Base-by-base conservation (phyloP, 2,797 vertebrate genomes). In the Hydrophis major region DNA sequence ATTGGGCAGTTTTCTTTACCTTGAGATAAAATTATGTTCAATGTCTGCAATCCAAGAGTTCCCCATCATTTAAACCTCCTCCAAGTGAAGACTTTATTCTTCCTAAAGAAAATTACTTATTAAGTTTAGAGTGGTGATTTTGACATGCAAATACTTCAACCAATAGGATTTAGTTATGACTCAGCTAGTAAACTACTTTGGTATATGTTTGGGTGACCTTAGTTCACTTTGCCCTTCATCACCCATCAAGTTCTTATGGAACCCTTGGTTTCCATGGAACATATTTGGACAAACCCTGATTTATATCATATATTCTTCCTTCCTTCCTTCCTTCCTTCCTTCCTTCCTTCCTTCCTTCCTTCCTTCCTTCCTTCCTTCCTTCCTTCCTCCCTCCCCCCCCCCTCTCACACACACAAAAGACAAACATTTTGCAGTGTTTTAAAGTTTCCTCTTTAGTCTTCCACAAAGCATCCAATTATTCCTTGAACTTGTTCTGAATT, bases 1-100 rank as follows among this genome's bases (percentile, higher is more conserved):
- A 93, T 95, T 61, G 53, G 55, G 92, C 94, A 95, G 88, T 32
- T 90, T 93, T 97, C 69, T 28, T 91, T 92, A 37, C 22, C 88
- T 32, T 55, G 78, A 69, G 88, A 86, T 94, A 93, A 95, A 78
- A 89, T 61, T 83, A 22, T 20, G 32, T 78, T 60, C 37, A 25
- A 56, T 78, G 56, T 59, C 87, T 50, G 28, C 6, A 22, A 27
- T 56, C 2, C 27, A 91, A 32, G 14, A 22, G 55, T 7, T 55
- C 10, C 27, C 13, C 50, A 27, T 53, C 53, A 61, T 61, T 27
- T 22, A 28, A 59, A 59, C 4, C 14, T 2, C 25, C 6, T n/a
- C 25, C 66, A 60, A 6, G 22, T 89, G 42, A n/a, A 55, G 59
- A 32, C 13, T 13, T 55, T 42, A 87, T 37, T 42, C 16, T 22